Evolutionary conservation across 2,113 vertebrate genomes (phyloP).

Genomic region (Gila orcuttii): DNA sequence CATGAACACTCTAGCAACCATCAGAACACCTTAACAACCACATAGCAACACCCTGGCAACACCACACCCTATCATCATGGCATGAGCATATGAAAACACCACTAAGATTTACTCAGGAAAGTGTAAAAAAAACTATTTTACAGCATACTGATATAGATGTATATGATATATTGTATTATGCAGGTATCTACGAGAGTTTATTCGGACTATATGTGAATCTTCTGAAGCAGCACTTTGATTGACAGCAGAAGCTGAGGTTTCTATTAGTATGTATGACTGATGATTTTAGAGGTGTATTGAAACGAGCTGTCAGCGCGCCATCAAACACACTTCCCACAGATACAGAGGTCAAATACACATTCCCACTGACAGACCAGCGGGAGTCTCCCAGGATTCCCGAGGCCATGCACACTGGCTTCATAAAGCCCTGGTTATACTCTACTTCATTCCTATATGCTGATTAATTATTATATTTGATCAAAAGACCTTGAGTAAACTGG

Average conservation of each 20-base stretch:
- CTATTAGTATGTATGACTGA: slow-evolving; percentile 55
- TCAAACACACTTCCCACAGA: slow-evolving; percentile 45
- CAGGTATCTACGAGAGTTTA: background rate
- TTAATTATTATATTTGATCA: background rate
- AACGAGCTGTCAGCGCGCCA: slow-evolving; percentile 48
- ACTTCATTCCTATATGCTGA: background rate
- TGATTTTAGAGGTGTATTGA: slow-evolving; percentile 39
- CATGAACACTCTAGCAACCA: no score
- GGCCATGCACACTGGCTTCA: background rate
- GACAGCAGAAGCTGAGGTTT: background rate
- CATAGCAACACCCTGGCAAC: background rate
- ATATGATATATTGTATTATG: background rate
- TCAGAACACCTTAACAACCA: background rate
- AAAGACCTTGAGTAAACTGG: background rate
- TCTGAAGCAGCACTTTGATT: background rate
- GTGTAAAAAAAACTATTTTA: background rate
- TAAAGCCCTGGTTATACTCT: background rate
- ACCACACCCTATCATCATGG: background rate
- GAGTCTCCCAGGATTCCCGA: slow-evolving; percentile 4
- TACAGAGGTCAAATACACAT: slow-evolving; percentile 48
- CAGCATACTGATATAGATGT: background rate
- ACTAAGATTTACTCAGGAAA: background rate
- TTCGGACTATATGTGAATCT: background rate
- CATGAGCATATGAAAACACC: background rate
- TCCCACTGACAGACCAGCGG: slow-evolving; percentile 32